Evolutionary conservation across 2,888 invertebrate genomes (phyloP).

Genomic region (Mimumesa dahlbomi): DNA sequence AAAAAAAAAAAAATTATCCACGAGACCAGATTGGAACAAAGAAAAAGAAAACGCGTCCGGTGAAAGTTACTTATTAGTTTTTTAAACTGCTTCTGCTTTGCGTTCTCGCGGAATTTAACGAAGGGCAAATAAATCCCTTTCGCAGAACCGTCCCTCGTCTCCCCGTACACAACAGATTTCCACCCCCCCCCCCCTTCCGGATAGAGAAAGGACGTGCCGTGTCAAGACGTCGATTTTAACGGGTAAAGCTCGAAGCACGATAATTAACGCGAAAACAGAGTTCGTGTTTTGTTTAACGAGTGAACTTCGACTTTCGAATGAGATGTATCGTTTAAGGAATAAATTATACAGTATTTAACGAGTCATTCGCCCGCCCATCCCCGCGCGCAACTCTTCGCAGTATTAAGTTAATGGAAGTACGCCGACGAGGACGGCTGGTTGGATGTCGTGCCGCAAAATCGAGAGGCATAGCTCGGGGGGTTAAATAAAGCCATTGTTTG

Average conservation of each 20-base stretch:
- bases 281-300: not conserved
- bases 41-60: slow-evolving; percentile 4
- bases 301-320: not conserved
- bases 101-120: slow-evolving; percentile 41
- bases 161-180: no score
- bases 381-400: not conserved
- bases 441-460: not conserved
- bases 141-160: slow-evolving; percentile 4
- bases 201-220: not conserved
- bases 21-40: slow-evolving; percentile 1
- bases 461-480: slow-evolving; percentile 14
- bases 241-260: slow-evolving; percentile 11
- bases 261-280: slow-evolving; percentile 34
- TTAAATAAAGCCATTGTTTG: slow-evolving; percentile 47
- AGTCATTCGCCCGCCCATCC: no score
- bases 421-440: not conserved
- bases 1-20: no score
- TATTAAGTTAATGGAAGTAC: slow-evolving; percentile 29
- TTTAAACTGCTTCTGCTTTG: slow-evolving; percentile 45
- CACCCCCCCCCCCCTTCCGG: no score
- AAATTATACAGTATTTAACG: slow-evolving; percentile 13
- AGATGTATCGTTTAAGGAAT: slow-evolving; percentile 23
- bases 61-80: slow-evolving; percentile 64
- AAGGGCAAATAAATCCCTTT: slow-evolving; percentile 44
- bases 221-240: not conserved